These are phyloP conservation scores for Drosophila elegans DNA, from an alignment of 1,140 invertebrate species.

Conservation along the genomic window DNA sequence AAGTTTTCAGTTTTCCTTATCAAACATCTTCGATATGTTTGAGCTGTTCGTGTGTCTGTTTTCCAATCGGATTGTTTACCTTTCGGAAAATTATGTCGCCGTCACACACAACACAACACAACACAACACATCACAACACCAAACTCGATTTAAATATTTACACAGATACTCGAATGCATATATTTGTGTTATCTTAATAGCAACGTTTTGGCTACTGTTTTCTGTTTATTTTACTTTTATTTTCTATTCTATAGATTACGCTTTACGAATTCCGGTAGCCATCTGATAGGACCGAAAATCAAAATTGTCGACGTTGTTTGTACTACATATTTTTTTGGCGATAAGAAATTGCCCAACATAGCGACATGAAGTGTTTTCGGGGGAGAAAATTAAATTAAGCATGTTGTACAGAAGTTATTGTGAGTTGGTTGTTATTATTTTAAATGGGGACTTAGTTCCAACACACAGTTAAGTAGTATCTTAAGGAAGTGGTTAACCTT, in stretches of 20 bases:
- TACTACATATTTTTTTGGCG: conserved; percentile 29
- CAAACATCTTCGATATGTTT: conserved; percentile 49
- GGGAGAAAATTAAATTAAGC: conserved; percentile 16
- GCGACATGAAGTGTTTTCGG: background rate
- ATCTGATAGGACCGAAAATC: conserved; percentile 44
- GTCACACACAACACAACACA: conserved; percentile 35
- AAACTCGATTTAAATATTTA: conserved; percentile 73
- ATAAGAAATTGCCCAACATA: conserved; percentile 32
- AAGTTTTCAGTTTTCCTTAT: conserved; percentile 60
- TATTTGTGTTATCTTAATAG: conserved; percentile 68
- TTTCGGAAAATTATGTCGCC: conserved; percentile 50
- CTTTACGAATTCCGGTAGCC: conserved; percentile 66
- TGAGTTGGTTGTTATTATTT: background rate
- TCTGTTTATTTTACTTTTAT: conserved; percentile 35
- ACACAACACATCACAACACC: conserved; percentile 33
- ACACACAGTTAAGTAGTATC: no score
- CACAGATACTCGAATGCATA: conserved; percentile 59
- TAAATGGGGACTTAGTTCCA: background rate
- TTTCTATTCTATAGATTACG: conserved; percentile 59
- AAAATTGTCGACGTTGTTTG: conserved; percentile 38
- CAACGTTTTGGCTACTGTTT: conserved; percentile 75
- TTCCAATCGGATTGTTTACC: conserved; percentile 25
- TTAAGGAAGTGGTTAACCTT: no score
- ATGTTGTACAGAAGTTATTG: background rate
- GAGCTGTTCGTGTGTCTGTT: conserved; percentile 39